phyloP scores from a whole-genome alignment of 2,113 vertebrate species.

The Salminus brasiliensis region DNA sequence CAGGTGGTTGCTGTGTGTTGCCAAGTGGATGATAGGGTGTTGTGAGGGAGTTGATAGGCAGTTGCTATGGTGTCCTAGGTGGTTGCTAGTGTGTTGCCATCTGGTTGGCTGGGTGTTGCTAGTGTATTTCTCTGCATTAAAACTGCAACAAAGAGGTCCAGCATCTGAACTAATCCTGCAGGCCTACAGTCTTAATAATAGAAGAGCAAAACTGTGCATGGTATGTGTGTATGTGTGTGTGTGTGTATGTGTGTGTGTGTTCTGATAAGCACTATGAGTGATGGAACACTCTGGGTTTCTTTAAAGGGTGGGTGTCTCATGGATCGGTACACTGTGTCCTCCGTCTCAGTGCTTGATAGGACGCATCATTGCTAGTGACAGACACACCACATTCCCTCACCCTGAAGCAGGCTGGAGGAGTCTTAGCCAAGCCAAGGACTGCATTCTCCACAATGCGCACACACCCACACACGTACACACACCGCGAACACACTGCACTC shows the following conservation, averaged over 20 bases:
- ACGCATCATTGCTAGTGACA: constrained; percentile 1
- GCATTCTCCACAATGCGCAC: background rate
- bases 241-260: background rate
- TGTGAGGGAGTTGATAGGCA: too few relatives aligned
- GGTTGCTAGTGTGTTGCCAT: too few relatives aligned
- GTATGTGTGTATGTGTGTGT: background rate
- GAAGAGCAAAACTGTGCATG: background rate
- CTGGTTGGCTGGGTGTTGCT: too few relatives aligned
- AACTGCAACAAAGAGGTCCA: too few relatives aligned
- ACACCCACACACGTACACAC: background rate
- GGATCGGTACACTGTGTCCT: background rate
- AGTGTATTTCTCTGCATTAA: too few relatives aligned
- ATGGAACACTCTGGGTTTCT: background rate
- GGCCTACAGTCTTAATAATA: too few relatives aligned
- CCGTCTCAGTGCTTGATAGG: constrained; percentile 3
- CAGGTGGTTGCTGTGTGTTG: too few relatives aligned
- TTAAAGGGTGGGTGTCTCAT: constrained; percentile 5
- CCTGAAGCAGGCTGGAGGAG: background rate
- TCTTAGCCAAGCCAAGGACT: background rate
- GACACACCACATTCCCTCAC: background rate
- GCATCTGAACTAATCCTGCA: too few relatives aligned
- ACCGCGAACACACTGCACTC: background rate
- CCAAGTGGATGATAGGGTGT: too few relatives aligned
- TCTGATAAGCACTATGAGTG: constrained; percentile 11
- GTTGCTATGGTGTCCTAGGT: too few relatives aligned